Conservation (phyloP, 2,888 invertebrate species). For the Lampropteryx suffumata region DNA sequence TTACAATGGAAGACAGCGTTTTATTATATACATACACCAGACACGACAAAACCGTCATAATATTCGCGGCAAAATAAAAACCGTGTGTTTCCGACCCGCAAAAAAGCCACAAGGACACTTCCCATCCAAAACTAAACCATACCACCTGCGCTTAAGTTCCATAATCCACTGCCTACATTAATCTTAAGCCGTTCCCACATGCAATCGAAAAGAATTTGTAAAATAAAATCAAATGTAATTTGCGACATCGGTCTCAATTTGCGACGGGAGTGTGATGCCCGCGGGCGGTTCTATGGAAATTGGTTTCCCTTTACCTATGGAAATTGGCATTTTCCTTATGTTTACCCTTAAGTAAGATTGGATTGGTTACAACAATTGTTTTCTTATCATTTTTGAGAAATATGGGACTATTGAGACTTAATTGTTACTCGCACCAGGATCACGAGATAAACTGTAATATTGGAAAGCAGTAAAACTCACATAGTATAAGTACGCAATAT, state of each 20-base stretch:
- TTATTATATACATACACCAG: no score
- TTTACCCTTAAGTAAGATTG: conserved; percentile 59
- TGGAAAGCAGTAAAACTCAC: no score
- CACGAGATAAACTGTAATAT: no score
- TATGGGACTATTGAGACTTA: conserved; percentile 18
- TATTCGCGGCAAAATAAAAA: neutral
- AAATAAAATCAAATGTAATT: conserved; percentile 79
- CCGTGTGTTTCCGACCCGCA: conserved; percentile 46
- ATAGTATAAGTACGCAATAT: no score
- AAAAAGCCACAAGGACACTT: conserved; percentile 27
- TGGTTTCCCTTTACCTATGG: conserved; percentile 41
- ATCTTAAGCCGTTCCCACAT: conserved; percentile 32
- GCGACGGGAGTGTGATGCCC: conserved; percentile 34
- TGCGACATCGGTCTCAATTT: conserved; percentile 67
- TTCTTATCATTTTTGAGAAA: conserved; percentile 39
- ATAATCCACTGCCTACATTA: neutral
- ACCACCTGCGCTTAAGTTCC: neutral
- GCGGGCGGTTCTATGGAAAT: conserved; percentile 44
- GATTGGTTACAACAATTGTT: conserved; percentile 47
- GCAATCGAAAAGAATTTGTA: conserved; percentile 71
- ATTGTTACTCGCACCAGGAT: no score
- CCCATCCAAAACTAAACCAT: conserved; percentile 21
- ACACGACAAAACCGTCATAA: no score
- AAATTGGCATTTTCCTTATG: conserved; percentile 51
- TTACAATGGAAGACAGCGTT: no score